phyloP scores from a whole-genome alignment of 2,113 vertebrate species.

The Nettapus auritus region DNA sequence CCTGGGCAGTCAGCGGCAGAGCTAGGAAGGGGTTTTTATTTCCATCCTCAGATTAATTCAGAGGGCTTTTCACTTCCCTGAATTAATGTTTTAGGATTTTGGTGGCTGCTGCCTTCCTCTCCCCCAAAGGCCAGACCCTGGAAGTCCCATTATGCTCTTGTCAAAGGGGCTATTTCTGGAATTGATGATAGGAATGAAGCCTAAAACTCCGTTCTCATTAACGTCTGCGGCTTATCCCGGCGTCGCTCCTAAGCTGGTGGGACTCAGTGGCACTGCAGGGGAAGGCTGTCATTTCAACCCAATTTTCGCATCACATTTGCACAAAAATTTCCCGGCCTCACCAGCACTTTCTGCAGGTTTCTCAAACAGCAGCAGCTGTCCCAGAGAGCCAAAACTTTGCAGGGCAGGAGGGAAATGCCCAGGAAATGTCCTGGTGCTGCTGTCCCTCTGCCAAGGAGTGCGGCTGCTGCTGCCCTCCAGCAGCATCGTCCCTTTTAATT shows the following conservation, averaged over 20 bases:
- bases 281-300: slow-evolving; percentile 64
- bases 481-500: background rate
- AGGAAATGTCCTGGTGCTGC: background rate
- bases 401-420: background rate
- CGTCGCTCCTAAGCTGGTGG: slow-evolving; percentile 50
- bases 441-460: background rate
- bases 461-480: background rate
- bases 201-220: slow-evolving; percentile 66
- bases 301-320: slow-evolving; percentile 43
- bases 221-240: slow-evolving; percentile 50
- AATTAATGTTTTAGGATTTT: slow-evolving; percentile 67
- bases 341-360: background rate
- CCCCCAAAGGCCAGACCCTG: slow-evolving; percentile 41
- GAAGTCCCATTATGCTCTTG: slow-evolving; percentile 58
- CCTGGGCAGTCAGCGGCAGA: background rate
- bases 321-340: slow-evolving; percentile 28
- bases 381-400: background rate
- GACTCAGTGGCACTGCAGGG: slow-evolving; percentile 50
- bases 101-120: background rate
- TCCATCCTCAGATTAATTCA: slow-evolving; percentile 33
- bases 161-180: slow-evolving; percentile 70
- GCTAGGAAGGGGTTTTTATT: slow-evolving; percentile 26
- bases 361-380: background rate
- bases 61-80: slow-evolving; percentile 35
- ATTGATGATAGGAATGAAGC: slow-evolving; percentile 59